Conservation (phyloP, 2,888 invertebrate species). For the Nomada fucata region DNA sequence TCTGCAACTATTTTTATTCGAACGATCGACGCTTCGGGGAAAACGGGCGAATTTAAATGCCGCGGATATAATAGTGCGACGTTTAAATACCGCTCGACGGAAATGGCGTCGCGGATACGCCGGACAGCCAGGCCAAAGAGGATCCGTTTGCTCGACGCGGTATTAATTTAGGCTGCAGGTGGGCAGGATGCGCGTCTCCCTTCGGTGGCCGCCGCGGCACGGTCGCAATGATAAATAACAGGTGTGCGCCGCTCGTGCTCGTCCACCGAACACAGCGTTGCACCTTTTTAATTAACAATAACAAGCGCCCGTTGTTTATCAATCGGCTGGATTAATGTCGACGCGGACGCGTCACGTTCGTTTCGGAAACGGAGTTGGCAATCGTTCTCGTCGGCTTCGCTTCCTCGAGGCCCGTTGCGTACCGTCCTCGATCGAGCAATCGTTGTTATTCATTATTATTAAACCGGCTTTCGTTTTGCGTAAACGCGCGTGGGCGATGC, state of each 20-base stretch:
- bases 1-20: no score
- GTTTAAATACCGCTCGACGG: not conserved
- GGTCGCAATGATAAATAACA: conserved; percentile 51
- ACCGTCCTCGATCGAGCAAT: no score
- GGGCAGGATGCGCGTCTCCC: conserved; percentile 4
- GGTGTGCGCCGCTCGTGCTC: conserved; percentile 15
- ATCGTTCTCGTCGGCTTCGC: no score
- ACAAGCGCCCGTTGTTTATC: conserved; percentile 2
- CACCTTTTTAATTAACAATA: conserved; percentile 28
- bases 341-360: not conserved
- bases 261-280: no score
- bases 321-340: conserved; percentile 1
- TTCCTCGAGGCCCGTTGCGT: no score
- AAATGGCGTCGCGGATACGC: not conserved
- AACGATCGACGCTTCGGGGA: no score
- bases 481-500: no score
- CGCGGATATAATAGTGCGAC: not conserved
- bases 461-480: no score
- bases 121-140: not conserved
- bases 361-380: not conserved
- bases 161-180: conserved; percentile 43
- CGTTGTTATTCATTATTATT: no score
- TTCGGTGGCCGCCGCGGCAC: not conserved
- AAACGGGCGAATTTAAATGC: no score
- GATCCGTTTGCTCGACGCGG: conserved; percentile 8